Conservation (phyloP, 2,113 vertebrate genomes). For the Oreochromis niloticus region DNA sequence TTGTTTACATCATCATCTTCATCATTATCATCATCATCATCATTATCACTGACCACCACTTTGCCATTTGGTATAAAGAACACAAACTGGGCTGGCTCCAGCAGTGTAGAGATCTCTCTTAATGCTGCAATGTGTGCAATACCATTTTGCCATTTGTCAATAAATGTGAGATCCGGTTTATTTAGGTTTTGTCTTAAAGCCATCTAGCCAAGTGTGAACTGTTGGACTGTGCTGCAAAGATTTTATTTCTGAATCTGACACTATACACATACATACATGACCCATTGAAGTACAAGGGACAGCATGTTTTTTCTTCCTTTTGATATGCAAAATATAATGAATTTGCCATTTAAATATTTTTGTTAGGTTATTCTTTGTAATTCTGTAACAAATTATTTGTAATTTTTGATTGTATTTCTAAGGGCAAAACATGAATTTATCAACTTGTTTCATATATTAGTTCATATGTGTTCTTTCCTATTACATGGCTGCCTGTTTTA, state of each 20-base stretch:
- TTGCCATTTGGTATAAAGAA: slow-evolving; percentile 41
- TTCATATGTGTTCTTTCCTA: slow-evolving; percentile 19
- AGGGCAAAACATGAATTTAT: slow-evolving; percentile 43
- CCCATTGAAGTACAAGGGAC: slow-evolving; percentile 47
- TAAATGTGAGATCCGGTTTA: slow-evolving; percentile 35
- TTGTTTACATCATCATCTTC: slow-evolving; percentile 38
- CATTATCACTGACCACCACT: background rate
- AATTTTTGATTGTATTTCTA: slow-evolving; percentile 51
- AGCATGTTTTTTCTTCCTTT: background rate
- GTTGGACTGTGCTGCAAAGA: slow-evolving; percentile 36
- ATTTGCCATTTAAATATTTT: slow-evolving; percentile 26
- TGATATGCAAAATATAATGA: slow-evolving; percentile 12
- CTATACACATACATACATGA: slow-evolving; percentile 29
- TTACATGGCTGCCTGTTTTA: slow-evolving; percentile 16
- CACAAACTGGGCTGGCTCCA: slow-evolving; percentile 65
- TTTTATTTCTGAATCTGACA: slow-evolving; percentile 30
- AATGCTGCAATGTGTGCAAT: slow-evolving; percentile 47
- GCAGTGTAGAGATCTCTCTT: slow-evolving; percentile 33
- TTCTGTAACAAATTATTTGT: slow-evolving; percentile 61
- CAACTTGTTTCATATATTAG: slow-evolving; percentile 32
- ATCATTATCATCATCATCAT: background rate
- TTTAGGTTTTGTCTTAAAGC: slow-evolving; percentile 47
- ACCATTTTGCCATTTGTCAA: slow-evolving; percentile 32
- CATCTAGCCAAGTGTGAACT: slow-evolving; percentile 20
- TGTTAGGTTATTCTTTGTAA: slow-evolving; percentile 42